Conservation (phyloP, 2,888 invertebrate species). For the Metellina segmentata region DNA sequence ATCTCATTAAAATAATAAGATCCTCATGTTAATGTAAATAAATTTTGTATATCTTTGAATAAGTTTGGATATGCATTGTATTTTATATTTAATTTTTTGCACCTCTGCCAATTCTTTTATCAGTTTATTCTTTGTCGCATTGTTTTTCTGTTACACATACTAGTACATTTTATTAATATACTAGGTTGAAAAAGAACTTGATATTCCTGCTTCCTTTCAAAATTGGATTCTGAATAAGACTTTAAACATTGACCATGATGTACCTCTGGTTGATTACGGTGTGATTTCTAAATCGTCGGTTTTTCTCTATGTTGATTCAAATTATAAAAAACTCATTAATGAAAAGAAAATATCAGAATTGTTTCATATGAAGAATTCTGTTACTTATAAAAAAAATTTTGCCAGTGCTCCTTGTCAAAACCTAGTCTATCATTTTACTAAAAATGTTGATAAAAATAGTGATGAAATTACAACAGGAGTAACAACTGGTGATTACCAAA, state of each 20-base stretch:
- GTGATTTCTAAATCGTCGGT: slow-evolving; percentile 87
- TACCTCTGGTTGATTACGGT: slow-evolving; percentile 83
- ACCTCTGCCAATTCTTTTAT: neutral
- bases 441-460: neutral
- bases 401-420: neutral
- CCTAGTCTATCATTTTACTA: neutral
- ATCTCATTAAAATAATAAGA: no score
- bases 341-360: neutral
- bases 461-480: neutral
- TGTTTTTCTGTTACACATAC: neutral
- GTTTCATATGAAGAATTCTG: neutral
- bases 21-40: no score
- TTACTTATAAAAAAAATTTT: neutral
- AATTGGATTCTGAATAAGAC: slow-evolving; percentile 91
- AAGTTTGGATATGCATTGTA: no score
- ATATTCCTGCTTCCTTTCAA: slow-evolving; percentile 88
- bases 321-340: slow-evolving; percentile 41
- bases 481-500: neutral
- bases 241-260: slow-evolving; percentile 86
- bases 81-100: no score
- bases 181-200: slow-evolving; percentile 84
- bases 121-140: no score
- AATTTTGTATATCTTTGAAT: no score
- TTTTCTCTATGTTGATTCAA: slow-evolving; percentile 88
- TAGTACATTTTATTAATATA: slow-evolving; percentile 5